Evolutionary conservation across 1,140 invertebrate genomes (phyloP).

Genomic region (Cherax destructor): DNA sequence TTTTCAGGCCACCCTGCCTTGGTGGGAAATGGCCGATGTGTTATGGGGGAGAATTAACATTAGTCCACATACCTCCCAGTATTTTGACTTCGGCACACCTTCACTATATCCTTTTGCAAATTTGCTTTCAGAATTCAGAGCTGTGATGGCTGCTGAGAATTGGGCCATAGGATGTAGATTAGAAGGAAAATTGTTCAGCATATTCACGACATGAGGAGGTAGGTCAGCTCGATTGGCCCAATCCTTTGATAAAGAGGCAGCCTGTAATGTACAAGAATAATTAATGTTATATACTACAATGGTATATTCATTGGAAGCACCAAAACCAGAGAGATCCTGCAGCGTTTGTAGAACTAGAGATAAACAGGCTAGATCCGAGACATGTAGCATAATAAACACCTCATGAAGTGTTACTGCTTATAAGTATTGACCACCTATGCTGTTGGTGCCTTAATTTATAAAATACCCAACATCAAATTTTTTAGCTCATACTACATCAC

Average conservation of each 20-base stretch:
- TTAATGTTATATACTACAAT: neutral
- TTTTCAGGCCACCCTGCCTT: no score
- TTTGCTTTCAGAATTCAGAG: constrained; percentile 94
- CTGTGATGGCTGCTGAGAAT: constrained; percentile 93
- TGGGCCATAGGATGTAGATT: constrained; percentile 97
- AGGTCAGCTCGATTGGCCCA: constrained; percentile 93
- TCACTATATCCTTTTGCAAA: constrained; percentile 94
- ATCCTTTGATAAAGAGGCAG: constrained; percentile 88
- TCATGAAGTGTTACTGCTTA: no score
- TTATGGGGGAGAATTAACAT: neutral
- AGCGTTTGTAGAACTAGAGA: no score
- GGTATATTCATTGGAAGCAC: no score
- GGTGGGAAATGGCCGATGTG: no score
- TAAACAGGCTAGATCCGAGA: no score
- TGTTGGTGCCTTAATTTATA: no score
- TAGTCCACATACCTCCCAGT: constrained; percentile 83
- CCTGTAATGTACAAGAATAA: constrained; percentile 72
- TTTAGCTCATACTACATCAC: no score
- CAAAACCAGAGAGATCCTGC: no score
- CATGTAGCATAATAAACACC: no score
- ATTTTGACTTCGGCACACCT: constrained; percentile 89
- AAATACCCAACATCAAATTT: no score
- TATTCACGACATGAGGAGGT: constrained; percentile 93
- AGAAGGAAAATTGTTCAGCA: constrained; percentile 97
- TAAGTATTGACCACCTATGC: no score